Percentiles rank a stretch among this genome's conserved stretches.
Conservation (phyloP, 2,797 vertebrate genomes). For the Lycodopsis pacificus region DNA sequence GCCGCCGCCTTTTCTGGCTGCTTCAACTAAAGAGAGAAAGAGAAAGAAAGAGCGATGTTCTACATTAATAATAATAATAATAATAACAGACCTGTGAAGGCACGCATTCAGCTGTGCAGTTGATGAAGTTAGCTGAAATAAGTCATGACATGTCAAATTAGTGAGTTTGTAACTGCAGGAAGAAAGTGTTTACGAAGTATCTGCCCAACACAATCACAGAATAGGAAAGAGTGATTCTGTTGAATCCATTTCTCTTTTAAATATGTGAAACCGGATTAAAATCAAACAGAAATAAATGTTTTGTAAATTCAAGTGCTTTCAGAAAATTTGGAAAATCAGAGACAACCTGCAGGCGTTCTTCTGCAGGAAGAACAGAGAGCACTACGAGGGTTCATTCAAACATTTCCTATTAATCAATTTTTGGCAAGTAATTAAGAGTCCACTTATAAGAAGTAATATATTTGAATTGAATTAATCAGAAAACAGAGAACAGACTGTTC, state of each 20-base stretch:
- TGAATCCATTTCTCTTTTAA: background rate
- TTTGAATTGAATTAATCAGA: slow-evolving; percentile 12
- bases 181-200: background rate
- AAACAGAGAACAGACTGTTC: slow-evolving; percentile 39
- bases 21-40: slow-evolving; percentile 84
- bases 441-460: slow-evolving; percentile 15
- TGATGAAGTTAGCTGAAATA: background rate
- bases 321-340: background rate
- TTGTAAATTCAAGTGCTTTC: background rate
- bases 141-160: background rate
- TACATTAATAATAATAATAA: background rate
- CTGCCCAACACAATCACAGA: background rate
- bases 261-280: background rate
- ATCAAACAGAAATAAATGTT: background rate
- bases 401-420: slow-evolving; percentile 5
- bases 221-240: background rate
- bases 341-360: background rate
- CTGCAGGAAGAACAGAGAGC: slow-evolving; percentile 6
- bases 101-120: background rate
- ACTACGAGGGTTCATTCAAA: background rate
- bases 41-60: background rate
- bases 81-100: background rate
- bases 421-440: slow-evolving; percentile 20
- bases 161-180: background rate
- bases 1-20: slow-evolving; percentile 91